phyloP scores from a whole-genome alignment of 2,888 invertebrate species.

The Orthosia incerta region DNA sequence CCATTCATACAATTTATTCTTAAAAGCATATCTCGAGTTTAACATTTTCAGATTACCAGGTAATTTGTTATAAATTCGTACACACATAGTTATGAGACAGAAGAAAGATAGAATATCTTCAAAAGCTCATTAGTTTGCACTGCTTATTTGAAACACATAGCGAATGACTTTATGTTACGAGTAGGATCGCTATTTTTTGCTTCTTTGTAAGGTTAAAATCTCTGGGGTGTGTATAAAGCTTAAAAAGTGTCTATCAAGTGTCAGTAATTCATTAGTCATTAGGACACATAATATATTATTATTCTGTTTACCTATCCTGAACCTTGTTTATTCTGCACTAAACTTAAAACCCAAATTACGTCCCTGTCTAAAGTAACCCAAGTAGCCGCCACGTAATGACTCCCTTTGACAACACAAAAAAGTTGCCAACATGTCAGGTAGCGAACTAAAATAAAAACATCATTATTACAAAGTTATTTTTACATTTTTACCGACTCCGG shows the following conservation, averaged over 20 bases:
- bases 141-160: too few species aligned
- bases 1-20: too few species aligned
- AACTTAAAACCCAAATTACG: constrained; percentile 7
- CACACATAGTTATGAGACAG: too few species aligned
- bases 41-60: too few species aligned
- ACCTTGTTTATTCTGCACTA: neutral
- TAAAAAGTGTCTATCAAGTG: neutral
- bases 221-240: neutral
- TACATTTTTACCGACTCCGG: constrained; percentile 39
- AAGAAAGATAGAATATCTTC: too few species aligned
- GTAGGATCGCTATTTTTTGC: neutral
- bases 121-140: too few species aligned
- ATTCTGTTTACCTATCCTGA: neutral
- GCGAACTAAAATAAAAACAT: constrained; percentile 34
- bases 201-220: too few species aligned
- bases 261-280: neutral
- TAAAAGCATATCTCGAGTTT: too few species aligned
- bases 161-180: too few species aligned
- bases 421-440: constrained; percentile 4
- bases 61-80: too few species aligned
- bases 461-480: constrained; percentile 51
- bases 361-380: constrained; percentile 16
- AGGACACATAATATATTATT: neutral
- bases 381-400: constrained; percentile 22
- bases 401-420: constrained; percentile 23